Percentiles rank a stretch among this genome's conserved stretches.
These are phyloP conservation scores for Podocnemis expansa DNA, from an alignment of 2,113 vertebrate genomes.

Conservation along the genomic window DNA sequence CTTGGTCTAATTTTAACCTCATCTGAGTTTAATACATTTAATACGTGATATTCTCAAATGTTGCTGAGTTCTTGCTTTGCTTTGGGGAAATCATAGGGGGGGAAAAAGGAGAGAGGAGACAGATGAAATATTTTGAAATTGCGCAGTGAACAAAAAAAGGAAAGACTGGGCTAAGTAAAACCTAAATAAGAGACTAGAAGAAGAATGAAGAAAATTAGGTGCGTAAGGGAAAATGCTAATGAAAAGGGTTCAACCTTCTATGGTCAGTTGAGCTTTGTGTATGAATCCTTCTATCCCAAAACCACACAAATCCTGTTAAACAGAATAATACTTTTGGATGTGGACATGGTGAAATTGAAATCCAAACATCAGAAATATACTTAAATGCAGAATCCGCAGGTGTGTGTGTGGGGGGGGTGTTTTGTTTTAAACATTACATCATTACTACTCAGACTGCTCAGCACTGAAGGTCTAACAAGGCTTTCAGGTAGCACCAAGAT, in stretches of 20 bases:
- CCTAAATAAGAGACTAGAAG: not conserved
- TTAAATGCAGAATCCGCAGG: not conserved
- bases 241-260: not conserved
- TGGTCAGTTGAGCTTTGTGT: not conserved
- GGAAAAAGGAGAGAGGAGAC: not conserved
- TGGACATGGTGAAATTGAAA: not conserved
- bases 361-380: not conserved
- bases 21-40: not conserved
- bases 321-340: not conserved
- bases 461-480: rapidly evolving
- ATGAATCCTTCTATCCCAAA: not conserved
- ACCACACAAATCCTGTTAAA: not conserved
- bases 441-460: not conserved
- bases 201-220: not conserved
- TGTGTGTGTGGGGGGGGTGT: no score
- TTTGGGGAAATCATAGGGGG: not conserved
- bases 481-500: not conserved
- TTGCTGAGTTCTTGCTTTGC: not conserved
- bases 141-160: not conserved
- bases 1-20: not conserved
- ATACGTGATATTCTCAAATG: not conserved
- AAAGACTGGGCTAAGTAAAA: not conserved
- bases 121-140: not conserved
- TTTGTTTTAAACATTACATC: no score
- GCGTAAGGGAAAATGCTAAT: not conserved